A percentile compares a stretch with the other conserved stretches of the same genome.
Evolutionary conservation across 2,888 invertebrate genomes (phyloP).

Genomic region (Meiosimyza decipiens): DNA sequence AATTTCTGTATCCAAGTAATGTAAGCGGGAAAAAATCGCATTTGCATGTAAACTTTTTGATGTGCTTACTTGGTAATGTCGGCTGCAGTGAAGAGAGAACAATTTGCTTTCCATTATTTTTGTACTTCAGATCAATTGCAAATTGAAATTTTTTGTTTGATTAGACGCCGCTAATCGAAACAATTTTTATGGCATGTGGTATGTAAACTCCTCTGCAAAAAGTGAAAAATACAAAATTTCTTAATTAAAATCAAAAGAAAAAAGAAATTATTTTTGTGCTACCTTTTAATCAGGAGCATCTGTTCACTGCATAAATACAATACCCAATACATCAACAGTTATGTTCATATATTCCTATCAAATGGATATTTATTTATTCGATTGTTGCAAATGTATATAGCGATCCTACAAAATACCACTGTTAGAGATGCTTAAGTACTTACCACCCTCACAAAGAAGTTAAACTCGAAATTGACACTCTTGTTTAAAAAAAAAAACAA

Average conservation of each 20-base stretch:
- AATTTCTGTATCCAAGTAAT: not conserved
- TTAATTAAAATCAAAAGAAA: not conserved
- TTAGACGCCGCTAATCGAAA: constrained; percentile 7
- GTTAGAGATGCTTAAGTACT: not conserved
- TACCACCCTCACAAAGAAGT: constrained; percentile 13
- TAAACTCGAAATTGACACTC: constrained; percentile 27
- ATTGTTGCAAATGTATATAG: constrained; percentile 26
- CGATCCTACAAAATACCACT: not conserved
- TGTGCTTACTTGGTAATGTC: constrained; percentile 5
- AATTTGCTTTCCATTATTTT: no score
- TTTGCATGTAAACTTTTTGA: constrained; percentile 28
- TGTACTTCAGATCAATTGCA: not conserved
- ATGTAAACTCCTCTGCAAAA: no score
- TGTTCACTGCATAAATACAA: no score
- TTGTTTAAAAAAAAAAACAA: not conserved
- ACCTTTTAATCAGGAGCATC: no score
- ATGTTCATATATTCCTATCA: no score
- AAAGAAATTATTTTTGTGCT: not conserved
- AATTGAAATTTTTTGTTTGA: constrained; percentile 27
- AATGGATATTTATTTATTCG: constrained; percentile 17
- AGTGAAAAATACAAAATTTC: not conserved
- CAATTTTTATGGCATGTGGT: no score
- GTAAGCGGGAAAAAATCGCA: not conserved
- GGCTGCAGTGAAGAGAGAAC: no score
- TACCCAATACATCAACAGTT: no score